phyloP scores from a whole-genome alignment of 2,797 vertebrate species.

The Triplophysa bombifrons region DNA sequence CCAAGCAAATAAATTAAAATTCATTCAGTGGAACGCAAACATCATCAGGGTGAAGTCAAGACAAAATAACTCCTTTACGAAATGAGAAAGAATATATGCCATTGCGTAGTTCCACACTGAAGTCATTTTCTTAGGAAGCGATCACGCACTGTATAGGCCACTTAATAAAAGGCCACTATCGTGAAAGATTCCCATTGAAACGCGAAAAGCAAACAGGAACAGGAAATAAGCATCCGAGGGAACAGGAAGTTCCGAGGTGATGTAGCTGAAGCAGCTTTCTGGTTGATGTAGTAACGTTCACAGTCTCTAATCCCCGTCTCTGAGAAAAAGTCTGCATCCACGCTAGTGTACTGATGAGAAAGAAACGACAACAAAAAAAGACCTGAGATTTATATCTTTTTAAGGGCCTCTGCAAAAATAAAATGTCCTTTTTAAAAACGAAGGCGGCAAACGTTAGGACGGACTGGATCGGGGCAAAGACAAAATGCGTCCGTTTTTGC shows the following conservation, averaged over 20 bases:
- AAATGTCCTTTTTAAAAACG: conserved; percentile 62
- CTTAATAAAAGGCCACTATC: conserved; percentile 76
- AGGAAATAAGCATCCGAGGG: conserved; percentile 61
- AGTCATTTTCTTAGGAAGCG: conserved; percentile 70
- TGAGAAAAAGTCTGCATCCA: conserved; percentile 66
- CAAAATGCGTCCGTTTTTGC: conserved; percentile 93
- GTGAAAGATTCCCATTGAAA: conserved; percentile 70
- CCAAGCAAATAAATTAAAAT: conserved; percentile 79
- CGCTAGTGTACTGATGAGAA: conserved; percentile 72
- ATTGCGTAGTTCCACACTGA: conserved; percentile 66
- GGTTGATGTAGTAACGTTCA: conserved; percentile 81
- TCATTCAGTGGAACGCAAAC: conserved; percentile 73
- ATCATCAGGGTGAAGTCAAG: conserved; percentile 70
- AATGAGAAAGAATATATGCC: conserved; percentile 65
- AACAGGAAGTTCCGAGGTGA: conserved; percentile 55
- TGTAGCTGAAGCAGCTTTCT: conserved; percentile 74
- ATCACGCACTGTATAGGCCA: conserved; percentile 70
- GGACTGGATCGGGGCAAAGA: conserved; percentile 91
- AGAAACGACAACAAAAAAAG: conserved; percentile 70
- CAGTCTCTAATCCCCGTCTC: conserved; percentile 70
- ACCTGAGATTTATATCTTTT: conserved; percentile 89
- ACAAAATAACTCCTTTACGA: conserved; percentile 67
- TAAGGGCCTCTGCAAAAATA: conserved; percentile 73
- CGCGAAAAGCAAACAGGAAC: conserved; percentile 54
- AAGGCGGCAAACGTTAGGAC: conserved; percentile 83